Evolutionary conservation across 1,140 invertebrate genomes (phyloP).

Genomic region (Drosophila pallidifrons): DNA sequence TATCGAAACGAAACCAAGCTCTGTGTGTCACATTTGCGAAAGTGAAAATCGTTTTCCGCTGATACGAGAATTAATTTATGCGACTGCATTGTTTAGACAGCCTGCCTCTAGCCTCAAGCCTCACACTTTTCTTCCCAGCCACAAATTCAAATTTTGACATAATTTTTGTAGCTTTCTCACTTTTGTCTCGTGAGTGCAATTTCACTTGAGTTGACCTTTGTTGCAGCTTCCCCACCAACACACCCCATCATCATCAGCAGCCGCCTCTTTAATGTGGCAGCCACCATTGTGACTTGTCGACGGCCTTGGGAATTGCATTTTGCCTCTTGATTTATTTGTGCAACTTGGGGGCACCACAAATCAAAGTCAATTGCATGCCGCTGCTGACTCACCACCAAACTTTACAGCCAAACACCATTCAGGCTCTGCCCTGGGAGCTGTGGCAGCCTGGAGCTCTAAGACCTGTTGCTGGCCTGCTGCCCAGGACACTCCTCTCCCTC

Average conservation of each 20-base stretch:
- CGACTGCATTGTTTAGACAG: slow-evolving; percentile 59
- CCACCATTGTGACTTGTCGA: slow-evolving; percentile 21
- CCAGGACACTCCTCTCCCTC: slow-evolving; percentile 1
- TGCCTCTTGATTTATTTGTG: slow-evolving; percentile 64
- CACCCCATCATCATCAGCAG: not conserved
- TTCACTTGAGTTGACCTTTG: slow-evolving; percentile 75
- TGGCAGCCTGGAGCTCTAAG: slow-evolving; percentile 10
- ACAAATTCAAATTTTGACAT: slow-evolving; percentile 80
- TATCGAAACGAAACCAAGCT: slow-evolving; percentile 56
- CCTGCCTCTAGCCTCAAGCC: not conserved
- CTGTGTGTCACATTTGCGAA: slow-evolving; percentile 51
- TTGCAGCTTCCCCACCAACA: slow-evolving; percentile 5
- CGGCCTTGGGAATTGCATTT: slow-evolving; percentile 70
- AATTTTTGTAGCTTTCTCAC: slow-evolving; percentile 77
- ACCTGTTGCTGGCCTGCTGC: slow-evolving; percentile 48
- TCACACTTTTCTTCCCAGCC: slow-evolving; percentile 51
- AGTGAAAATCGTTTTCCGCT: slow-evolving; percentile 74
- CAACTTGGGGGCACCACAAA: slow-evolving; percentile 58
- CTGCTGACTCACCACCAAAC: slow-evolving; percentile 42
- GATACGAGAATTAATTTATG: slow-evolving; percentile 75
- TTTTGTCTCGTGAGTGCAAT: slow-evolving; percentile 63
- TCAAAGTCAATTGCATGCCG: slow-evolving; percentile 65
- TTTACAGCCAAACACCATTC: slow-evolving; percentile 15
- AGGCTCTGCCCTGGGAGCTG: slow-evolving; percentile 3
- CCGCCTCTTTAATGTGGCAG: not conserved